These are phyloP conservation scores for Pteruthius melanotis DNA, from an alignment of 2,113 vertebrate genomes.

Conservation along the genomic window DNA sequence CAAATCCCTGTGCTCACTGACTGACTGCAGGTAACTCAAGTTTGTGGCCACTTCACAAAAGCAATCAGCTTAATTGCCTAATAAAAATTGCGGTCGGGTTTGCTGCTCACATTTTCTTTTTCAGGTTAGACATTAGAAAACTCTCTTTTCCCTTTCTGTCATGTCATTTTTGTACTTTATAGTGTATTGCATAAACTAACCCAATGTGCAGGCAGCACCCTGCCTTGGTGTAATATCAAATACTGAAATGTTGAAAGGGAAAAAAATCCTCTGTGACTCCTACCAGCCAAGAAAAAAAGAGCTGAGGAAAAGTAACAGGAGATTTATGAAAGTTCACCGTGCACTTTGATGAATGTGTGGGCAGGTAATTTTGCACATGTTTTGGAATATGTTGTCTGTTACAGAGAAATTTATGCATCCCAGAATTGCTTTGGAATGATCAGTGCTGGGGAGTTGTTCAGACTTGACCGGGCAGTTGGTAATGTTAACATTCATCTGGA, in stretches of 20 bases:
- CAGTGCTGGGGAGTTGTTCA: not conserved
- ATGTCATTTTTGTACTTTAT: not conserved
- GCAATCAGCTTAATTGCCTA: conserved; percentile 48
- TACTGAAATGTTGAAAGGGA: not conserved
- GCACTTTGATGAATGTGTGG: not conserved
- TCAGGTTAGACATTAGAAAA: conserved; percentile 10
- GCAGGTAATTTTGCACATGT: conserved; percentile 13
- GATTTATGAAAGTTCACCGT: not conserved
- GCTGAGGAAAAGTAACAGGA: not conserved
- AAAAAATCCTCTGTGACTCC: not conserved
- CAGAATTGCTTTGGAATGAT: not conserved
- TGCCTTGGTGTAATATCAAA: conserved; percentile 36
- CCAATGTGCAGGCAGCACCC: not conserved
- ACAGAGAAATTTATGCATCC: not conserved
- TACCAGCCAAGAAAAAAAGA: not conserved
- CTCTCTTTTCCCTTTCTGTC: not conserved
- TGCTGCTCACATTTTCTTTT: not conserved
- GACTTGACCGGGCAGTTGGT: not conserved
- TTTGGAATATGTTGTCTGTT: not conserved
- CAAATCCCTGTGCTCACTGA: not conserved
- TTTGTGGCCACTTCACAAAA: conserved; percentile 22
- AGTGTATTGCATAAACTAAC: conserved; percentile 29
- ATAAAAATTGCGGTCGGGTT: not conserved
- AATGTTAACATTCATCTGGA: not conserved
- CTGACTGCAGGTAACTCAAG: not conserved